These are phyloP conservation scores for Apaloderma vittatum DNA, from an alignment of 2,113 vertebrate species.

Conservation along the genomic window DNA sequence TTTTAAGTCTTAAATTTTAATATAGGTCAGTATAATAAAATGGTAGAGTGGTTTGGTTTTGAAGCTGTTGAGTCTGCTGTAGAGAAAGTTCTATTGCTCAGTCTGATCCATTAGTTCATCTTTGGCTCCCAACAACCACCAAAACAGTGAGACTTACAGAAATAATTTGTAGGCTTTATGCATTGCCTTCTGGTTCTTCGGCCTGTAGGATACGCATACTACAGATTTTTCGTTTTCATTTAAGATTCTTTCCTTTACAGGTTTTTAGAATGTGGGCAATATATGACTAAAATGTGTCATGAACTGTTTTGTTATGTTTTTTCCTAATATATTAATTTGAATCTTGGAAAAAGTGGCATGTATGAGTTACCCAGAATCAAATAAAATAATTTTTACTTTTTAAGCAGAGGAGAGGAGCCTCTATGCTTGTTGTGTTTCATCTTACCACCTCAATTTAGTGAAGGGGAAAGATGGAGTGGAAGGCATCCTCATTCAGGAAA, in stretches of 20 bases:
- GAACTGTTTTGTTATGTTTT: neutral
- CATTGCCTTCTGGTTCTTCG: neutral
- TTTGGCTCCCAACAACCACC: neutral
- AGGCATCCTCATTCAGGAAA: neutral
- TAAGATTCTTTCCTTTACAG: neutral
- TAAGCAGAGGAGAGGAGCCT: rapidly evolving
- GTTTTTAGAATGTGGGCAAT: neutral
- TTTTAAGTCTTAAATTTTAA: neutral
- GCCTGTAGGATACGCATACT: neutral
- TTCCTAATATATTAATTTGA: neutral
- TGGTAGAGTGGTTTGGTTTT: neutral
- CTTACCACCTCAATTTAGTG: neutral
- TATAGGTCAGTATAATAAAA: neutral
- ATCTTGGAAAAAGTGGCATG: neutral
- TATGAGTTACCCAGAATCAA: neutral
- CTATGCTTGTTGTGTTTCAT: neutral
- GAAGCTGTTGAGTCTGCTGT: neutral
- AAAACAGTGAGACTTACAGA: neutral
- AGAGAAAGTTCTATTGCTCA: neutral
- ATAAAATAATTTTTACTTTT: neutral
- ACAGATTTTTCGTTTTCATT: neutral
- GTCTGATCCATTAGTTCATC: neutral
- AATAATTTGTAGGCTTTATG: neutral
- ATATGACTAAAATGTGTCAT: neutral
- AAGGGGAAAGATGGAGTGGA: neutral